These are phyloP conservation scores for Tragelaphus oryx DNA, from an alignment of 2,797 vertebrate genomes.

Conservation along the genomic window DNA sequence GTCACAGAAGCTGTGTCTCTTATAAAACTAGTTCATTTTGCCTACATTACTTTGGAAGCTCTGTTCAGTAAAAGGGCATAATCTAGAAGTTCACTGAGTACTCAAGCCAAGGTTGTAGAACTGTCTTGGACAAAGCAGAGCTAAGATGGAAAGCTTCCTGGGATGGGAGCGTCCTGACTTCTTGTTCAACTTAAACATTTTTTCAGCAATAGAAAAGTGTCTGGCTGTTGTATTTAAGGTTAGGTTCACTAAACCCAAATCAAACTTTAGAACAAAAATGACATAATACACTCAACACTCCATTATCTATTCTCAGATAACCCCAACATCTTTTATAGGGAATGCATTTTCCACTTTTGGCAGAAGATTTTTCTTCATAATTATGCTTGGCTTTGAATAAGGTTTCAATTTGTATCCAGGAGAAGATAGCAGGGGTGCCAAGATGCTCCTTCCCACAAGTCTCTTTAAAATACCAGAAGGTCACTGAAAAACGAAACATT, in stretches of 20 bases:
- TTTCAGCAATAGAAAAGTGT: background rate
- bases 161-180: background rate
- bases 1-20: background rate
- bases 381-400: slow-evolving; percentile 40
- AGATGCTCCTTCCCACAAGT: background rate
- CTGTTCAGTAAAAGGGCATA: background rate
- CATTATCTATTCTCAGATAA: slow-evolving; percentile 48
- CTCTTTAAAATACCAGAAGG: background rate
- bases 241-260: slow-evolving; percentile 21
- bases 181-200: background rate
- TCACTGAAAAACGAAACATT: background rate
- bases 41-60: background rate
- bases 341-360: slow-evolving; percentile 17
- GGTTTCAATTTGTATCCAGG: background rate
- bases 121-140: background rate
- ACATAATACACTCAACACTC: slow-evolving; percentile 19
- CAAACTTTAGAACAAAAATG: slow-evolving; percentile 36
- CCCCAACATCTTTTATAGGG: background rate
- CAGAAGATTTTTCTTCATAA: background rate
- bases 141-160: background rate
- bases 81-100: background rate
- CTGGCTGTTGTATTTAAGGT: background rate
- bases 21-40: background rate
- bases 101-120: background rate
- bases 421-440: background rate